phyloP scores from a whole-genome alignment of 2,888 invertebrate species.

The Allacma fusca region DNA sequence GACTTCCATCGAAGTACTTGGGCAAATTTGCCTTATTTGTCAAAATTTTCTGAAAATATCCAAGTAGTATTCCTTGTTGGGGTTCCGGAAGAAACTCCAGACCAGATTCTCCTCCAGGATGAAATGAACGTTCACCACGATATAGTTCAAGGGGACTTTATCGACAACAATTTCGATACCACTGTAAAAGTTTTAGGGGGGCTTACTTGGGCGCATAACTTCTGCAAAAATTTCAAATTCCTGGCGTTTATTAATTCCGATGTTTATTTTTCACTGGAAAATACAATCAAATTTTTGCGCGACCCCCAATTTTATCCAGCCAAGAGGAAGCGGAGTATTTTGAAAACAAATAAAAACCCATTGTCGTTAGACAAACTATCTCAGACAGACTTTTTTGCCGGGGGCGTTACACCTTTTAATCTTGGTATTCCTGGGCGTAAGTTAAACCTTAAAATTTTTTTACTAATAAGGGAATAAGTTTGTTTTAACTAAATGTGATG shows the following conservation, averaged over 20 bases:
- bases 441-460: no score
- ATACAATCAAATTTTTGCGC: background rate
- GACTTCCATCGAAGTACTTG: background rate
- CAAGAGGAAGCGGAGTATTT: background rate
- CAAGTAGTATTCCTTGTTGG: background rate
- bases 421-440: background rate
- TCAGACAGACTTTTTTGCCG: background rate
- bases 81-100: background rate
- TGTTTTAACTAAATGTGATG: no score
- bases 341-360: background rate
- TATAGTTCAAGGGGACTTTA: background rate
- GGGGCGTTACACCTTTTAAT: background rate
- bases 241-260: background rate
- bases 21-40: background rate
- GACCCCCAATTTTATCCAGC: background rate
- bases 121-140: background rate
- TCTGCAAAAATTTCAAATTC: background rate
- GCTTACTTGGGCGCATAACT: background rate
- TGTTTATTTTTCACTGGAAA: constrained; percentile 1
- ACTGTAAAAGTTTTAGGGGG: background rate
- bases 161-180: background rate
- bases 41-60: background rate
- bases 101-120: background rate
- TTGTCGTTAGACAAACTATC: background rate
- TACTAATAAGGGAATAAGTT: no score